These are phyloP conservation scores for Australoheros scitulus DNA, from an alignment of 2,113 vertebrate genomes.

Conservation along the genomic window DNA sequence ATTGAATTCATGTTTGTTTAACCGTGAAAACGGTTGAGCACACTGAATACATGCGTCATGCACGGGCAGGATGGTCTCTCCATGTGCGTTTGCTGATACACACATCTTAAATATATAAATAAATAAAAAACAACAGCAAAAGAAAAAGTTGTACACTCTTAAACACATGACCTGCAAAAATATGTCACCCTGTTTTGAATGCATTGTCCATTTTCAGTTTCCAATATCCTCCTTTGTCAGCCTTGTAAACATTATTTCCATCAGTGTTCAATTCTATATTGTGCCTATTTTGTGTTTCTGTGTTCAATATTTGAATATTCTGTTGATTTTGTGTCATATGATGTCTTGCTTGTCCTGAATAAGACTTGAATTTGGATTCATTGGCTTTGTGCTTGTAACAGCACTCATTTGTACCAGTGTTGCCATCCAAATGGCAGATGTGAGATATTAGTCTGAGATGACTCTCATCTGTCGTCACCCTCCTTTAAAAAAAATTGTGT, in stretches of 20 bases:
- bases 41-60: constrained; percentile 2
- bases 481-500: constrained; percentile 15
- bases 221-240: not conserved
- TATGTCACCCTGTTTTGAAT: not conserved
- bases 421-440: not conserved
- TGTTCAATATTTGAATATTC: constrained; percentile 13
- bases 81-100: constrained; percentile 10
- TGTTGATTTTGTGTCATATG: constrained; percentile 20
- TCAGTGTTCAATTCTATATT: constrained; percentile 32
- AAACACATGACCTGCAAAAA: constrained; percentile 3
- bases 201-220: not conserved
- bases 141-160: not conserved
- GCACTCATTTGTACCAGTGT: constrained; percentile 1
- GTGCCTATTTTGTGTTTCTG: constrained; percentile 43
- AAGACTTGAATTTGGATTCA: constrained; percentile 45
- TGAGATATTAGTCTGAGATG: constrained; percentile 9
- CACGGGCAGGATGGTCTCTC: not conserved
- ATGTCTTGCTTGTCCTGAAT: constrained; percentile 39
- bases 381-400: not conserved
- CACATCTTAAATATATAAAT: not conserved
- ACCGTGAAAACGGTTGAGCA: not conserved
- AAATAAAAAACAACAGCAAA: not conserved
- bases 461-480: constrained; percentile 8
- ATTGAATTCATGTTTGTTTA: constrained; percentile 16
- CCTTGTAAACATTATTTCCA: constrained; percentile 33